These are phyloP conservation scores for Anolis apletophallus DNA, from an alignment of 2,797 vertebrate genomes.

Conservation along the genomic window DNA sequence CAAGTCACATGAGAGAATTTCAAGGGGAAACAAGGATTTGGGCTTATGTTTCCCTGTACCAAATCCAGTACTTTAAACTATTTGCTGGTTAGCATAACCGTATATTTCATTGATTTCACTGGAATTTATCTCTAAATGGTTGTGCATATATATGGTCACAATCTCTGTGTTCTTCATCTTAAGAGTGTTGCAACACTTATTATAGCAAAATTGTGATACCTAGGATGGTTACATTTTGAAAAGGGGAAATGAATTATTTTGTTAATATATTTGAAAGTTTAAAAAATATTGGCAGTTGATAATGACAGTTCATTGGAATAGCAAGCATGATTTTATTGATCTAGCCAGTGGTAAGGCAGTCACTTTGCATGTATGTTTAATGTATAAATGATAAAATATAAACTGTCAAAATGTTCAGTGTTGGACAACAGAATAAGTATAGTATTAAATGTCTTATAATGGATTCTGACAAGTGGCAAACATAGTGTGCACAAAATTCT, in stretches of 20 bases:
- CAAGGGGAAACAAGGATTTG: no score
- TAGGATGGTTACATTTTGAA: neutral
- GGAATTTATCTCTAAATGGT: neutral
- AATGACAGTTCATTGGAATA: neutral
- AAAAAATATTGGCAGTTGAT: constrained; percentile 1
- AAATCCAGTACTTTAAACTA: no score
- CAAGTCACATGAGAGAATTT: no score
- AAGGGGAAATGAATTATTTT: neutral
- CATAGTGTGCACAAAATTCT: constrained; percentile 62
- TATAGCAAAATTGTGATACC: neutral
- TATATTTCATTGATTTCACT: neutral
- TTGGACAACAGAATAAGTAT: constrained; percentile 39
- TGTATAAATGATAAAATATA: neutral
- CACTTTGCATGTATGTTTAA: neutral
- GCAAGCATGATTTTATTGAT: neutral
- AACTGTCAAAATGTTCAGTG: constrained; percentile 28
- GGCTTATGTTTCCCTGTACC: no score
- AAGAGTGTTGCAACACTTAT: neutral
- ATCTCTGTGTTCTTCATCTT: neutral
- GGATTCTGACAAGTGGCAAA: constrained; percentile 48
- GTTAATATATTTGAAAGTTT: neutral
- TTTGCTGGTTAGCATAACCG: no score
- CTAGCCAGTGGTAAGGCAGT: neutral
- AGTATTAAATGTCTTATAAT: neutral
- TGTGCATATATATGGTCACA: neutral